Base-by-base conservation (phyloP, 2,113 vertebrate species). In the Chaetodon trifascialis region DNA sequence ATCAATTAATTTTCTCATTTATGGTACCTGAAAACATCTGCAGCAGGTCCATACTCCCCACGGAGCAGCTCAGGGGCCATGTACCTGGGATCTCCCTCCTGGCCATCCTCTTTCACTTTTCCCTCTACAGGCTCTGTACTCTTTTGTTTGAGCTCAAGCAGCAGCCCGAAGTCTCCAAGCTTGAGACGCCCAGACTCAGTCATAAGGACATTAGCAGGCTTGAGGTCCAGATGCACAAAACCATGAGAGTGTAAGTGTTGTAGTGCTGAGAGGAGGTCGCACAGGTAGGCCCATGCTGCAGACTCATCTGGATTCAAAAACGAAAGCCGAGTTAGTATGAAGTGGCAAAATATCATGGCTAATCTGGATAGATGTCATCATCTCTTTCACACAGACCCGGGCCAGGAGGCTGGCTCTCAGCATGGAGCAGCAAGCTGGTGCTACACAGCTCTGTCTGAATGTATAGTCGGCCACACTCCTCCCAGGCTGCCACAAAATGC, bases 51-150 rank as follows among this genome's bases (percentile, higher is more conserved):
- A 0, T 96, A 98, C 66, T 94, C 83, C 7, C 97, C 97, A 21
- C 86, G 90, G 21, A 98, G 94, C 69, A 98, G 91, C 91, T 98
- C 97, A 0, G 97, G 97, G 2, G 97, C 97, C 97, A 98, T 97
- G 91, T 98, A 98, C 42, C 96, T 92, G 5, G 97, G 96, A 87
- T 98, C 97, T 17, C 97, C 97, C 86, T 98, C 97, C 90, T 97
- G 97, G n/a, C 77, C 74, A 11, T 96, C 95, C 0, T 91, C 92
- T 55, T 89, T 91, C 8, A 70, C 73, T 46, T 76, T 86, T 21
- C 93, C 94, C 62, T 91, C 90, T 1, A 4, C 46, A 7, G 46
- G 60, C 7, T 74, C 86, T 7, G 36, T 2, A 1, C 36, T 58
- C 2, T 49, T 83, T 36, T 73, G 47, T 25, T 82, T 73, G 17